Evolutionary conservation across 2,797 vertebrate species (phyloP), one percentile per base, ranked within the genome.

Genomic region (Cheirogaleus major): DNA sequence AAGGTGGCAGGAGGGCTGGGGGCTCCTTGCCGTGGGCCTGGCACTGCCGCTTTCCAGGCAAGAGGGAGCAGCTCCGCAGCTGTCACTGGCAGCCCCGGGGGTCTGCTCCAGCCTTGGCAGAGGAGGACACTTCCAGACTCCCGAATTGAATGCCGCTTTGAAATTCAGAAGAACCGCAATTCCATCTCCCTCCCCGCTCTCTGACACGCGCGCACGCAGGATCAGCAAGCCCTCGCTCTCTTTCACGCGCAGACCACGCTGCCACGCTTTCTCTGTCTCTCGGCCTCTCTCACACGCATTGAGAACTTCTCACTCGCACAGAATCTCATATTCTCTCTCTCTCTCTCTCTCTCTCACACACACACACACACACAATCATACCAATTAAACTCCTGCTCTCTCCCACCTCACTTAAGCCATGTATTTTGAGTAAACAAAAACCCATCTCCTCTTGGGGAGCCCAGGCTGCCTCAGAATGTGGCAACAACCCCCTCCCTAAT

Each of bases 21-120:
- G 80, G 92, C 73, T 57, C 73, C 96, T 94, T 1, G 10, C 95
- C 65, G 88, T 4, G 41, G 91, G 17, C 70, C 79, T 93, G 76
- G 95, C 70, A n/a, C 18, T 27, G 41, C 91, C 91, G 76, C 96
- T 98, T 97, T 81, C 45, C 90, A 96, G 97, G 97, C 97, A 79
- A 95, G 96, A 96, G 93, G 80, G 70, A 97, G n/a, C 85, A 76
- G 80, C 88, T 86, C 97, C 91, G 72, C 98, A 98, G 97, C 97
- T 98, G 97, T 96, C 91, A 75, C 97, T n/a, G 93, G 95, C 50
- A 38, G 97, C 83, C 96, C 96, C 94, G 92, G 90, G 95, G 92
- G 93, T 97, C 95, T 81, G 87, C 93, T 97, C 95, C 95, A 93
- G 95, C 90, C 93, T 89, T 89, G 83, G 91, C 96, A 94, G 91